phyloP scores from a whole-genome alignment of 1,140 invertebrate species.

The Hetaerina americana region DNA sequence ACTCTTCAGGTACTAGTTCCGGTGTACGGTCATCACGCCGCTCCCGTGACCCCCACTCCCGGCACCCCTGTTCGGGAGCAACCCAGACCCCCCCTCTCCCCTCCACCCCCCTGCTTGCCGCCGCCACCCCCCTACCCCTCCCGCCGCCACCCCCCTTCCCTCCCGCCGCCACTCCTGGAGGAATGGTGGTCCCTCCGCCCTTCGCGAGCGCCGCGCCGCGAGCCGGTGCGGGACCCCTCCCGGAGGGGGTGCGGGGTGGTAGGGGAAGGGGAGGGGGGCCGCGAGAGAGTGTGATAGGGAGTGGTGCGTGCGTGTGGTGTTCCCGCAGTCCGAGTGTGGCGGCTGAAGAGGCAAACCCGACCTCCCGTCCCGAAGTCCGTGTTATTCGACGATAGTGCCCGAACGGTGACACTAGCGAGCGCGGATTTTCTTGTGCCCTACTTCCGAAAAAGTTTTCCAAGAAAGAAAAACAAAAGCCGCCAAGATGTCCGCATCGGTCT shows the following conservation, averaged over 20 bases:
- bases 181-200: neutral
- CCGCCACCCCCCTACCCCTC: neutral
- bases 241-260: neutral
- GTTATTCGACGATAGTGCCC: neutral
- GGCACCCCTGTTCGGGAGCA: neutral
- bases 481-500: constrained; percentile 50
- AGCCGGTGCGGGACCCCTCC: neutral
- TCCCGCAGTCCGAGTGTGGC: neutral
- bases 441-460: constrained; percentile 1
- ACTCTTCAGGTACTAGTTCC: too few relatives aligned
- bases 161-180: neutral
- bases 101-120: neutral
- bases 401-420: neutral
- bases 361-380: constrained; percentile 5
- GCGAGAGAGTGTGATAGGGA: neutral
- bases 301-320: neutral
- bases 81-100: neutral
- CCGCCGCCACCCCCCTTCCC: neutral
- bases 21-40: too few relatives aligned
- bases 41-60: too few relatives aligned
- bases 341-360: neutral
- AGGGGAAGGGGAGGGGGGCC: neutral
- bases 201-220: neutral
- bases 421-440: neutral
- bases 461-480: too few relatives aligned